Evolutionary conservation across 2,888 invertebrate species (phyloP).

Genomic region (Lampropteryx suffumata): DNA sequence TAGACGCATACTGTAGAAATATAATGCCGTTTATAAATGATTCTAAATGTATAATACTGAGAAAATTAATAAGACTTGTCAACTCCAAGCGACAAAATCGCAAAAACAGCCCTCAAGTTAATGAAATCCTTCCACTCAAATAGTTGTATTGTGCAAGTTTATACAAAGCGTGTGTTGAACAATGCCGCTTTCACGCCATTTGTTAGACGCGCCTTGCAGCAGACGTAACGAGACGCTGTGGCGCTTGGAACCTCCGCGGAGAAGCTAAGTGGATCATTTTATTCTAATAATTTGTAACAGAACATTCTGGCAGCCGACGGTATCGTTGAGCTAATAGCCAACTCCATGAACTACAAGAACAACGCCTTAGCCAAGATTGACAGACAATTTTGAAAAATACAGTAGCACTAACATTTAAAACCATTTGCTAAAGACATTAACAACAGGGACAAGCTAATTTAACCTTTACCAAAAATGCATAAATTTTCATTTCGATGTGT

Average conservation of each 20-base stretch:
- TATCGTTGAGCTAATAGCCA: too few species aligned
- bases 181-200: constrained; percentile 7
- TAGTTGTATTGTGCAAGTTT: constrained; percentile 24
- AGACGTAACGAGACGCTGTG: constrained; percentile 3
- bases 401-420: too few species aligned
- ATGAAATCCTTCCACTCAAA: constrained; percentile 10
- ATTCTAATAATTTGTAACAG: neutral
- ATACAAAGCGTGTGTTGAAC: constrained; percentile 17
- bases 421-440: too few species aligned
- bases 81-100: constrained; percentile 5
- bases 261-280: neutral
- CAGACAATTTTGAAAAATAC: too few species aligned
- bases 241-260: neutral
- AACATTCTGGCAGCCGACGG: too few species aligned
- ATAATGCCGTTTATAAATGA: too few species aligned
- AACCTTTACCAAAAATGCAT: too few species aligned
- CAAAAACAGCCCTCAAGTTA: constrained; percentile 12
- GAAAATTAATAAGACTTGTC: constrained; percentile 2
- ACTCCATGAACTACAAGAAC: neutral
- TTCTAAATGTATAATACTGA: too few species aligned
- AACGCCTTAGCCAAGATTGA: too few species aligned
- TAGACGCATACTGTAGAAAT: too few species aligned
- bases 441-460: too few species aligned
- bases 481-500: too few species aligned
- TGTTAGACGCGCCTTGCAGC: constrained; percentile 9